Evolutionary conservation across 1,140 invertebrate genomes (phyloP), one percentile per base, ranked within the genome.

Genomic region (Andricus grossulariae): DNA sequence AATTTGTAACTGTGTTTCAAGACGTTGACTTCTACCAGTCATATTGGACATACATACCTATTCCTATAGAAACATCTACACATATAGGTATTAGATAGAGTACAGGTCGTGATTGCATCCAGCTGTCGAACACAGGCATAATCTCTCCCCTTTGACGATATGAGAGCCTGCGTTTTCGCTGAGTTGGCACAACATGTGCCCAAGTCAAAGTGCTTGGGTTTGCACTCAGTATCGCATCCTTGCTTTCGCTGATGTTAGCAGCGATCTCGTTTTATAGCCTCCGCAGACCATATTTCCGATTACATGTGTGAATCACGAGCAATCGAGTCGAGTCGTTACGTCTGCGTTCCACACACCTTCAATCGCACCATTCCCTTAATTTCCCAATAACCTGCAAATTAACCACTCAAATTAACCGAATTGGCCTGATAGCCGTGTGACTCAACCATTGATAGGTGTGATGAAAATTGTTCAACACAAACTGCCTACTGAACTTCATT

Each of bases 161-260:
- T 85, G 83, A 80, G 81, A 85, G 82, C 85, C 87, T 86, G 85
- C 78, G 83, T 89, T 89, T 89, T 90, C 85, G 89, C 90, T 90
- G 89, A 91, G 87, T 88, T 88, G 90, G 88, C 90, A 90, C 89
- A 91, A 90, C 89, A 89, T 90, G 89, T 90, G 90, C 89, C 87
- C 86, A 84, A 88, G 87, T 88, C 87, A 88, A 90, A 91, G 87
- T 90, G 89, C 90, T 90, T 91, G 84, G 81, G 85, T 89, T 87
- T 81, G 88, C 89, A 88, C 85, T 90, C 83, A 84, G 87, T 88
- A 86, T 87, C 87, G 86, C 84, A 83, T 86, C 81, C 79, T 80
- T 74, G 85, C 82, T 88, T 87, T 88, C 83, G 90, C 88, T 89
- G 87, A 90, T 85, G 79, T 84, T 78, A 91, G 88, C 88, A 82